Percentiles rank a stretch among this genome's conserved stretches.
Evolutionary conservation across 2,888 invertebrate species (phyloP).

Genomic region (Lithophane socia): DNA sequence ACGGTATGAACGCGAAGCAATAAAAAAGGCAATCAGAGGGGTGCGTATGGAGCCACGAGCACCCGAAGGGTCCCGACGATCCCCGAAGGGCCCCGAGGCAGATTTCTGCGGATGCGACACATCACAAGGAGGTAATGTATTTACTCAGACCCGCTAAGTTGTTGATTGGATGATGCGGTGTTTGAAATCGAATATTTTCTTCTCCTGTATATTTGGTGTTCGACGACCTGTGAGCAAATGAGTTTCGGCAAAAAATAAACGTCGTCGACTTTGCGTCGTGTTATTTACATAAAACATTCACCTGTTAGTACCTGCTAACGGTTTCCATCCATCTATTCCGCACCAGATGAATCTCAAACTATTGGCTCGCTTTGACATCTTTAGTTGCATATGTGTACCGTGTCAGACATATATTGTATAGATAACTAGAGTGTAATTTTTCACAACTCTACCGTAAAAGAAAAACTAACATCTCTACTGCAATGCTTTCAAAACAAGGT

Average conservation of each 20-base stretch:
- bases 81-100: slow-evolving; percentile 61
- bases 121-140: slow-evolving; percentile 73
- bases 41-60: slow-evolving; percentile 59
- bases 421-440: not conserved
- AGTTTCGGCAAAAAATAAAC: slow-evolving; percentile 35
- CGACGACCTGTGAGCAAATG: slow-evolving; percentile 31
- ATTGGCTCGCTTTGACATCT: not conserved
- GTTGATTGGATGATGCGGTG: slow-evolving; percentile 76
- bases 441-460: not conserved
- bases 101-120: slow-evolving; percentile 73
- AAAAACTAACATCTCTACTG: not conserved
- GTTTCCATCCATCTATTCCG: not conserved
- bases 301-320: not conserved
- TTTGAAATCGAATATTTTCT: slow-evolving; percentile 67
- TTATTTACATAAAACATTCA: not conserved
- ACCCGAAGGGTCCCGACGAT: slow-evolving; percentile 36
- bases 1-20: slow-evolving; percentile 72
- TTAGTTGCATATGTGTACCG: no score
- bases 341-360: not conserved
- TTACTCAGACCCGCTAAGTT: slow-evolving; percentile 72
- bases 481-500: slow-evolving; percentile 6
- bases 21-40: slow-evolving; percentile 80
- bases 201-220: slow-evolving; percentile 49
- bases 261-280: not conserved
- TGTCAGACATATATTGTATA: no score